Base-by-base conservation (phyloP, 2,113 vertebrate genomes). In the Microcebus griseorufus region DNA sequence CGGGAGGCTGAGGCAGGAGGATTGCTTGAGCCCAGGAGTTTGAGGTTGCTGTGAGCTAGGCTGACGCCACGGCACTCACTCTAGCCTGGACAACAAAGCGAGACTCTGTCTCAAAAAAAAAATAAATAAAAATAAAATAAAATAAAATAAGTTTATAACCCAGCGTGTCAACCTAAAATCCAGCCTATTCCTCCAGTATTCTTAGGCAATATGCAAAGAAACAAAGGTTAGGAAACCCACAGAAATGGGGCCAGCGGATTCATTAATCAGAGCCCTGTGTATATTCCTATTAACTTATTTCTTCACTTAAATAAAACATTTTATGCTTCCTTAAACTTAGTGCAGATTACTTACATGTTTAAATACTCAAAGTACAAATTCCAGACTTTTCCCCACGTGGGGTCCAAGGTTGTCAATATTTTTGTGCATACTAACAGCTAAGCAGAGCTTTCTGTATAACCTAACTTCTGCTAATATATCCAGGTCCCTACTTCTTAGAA, bases 321-420 rank as follows among this genome's bases (percentile, higher is more conserved):
- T 76, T 62, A 62, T n/a, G 34, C 37, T 90, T 84, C 53, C 75
- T 92, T 90, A 70, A 90, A 81, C 16, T 58, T 75, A 67, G 48
- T 88, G 25, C 42, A 16, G 29, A 67, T 84, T 78, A 78, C 62
- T 82, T 78, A 8, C 1, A 82, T 1, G 9, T 70, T 84, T 88
- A 96, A 81, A 96, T 78, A 53, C 51, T 95, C 64, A 67, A 94
- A 78, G 73, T 75, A 82, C 62, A 96, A 93, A 96, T 93, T 79
- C 78, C 76, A 53, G 80, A 72, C 37, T 45, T 87, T 65, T 48
- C 12, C 62, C 64, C 23, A 82, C 51, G 23, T 53, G 45, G 88
- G 45, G 45, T 7, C 64, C 73, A 69, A 60, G 39, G 27, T 79
- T 80, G 34, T 92, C 87, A 91, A 62, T 90, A 34, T 64, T 76